These are phyloP conservation scores for Eupithecia subumbrata DNA, from an alignment of 2,888 invertebrate species.

Conservation along the genomic window DNA sequence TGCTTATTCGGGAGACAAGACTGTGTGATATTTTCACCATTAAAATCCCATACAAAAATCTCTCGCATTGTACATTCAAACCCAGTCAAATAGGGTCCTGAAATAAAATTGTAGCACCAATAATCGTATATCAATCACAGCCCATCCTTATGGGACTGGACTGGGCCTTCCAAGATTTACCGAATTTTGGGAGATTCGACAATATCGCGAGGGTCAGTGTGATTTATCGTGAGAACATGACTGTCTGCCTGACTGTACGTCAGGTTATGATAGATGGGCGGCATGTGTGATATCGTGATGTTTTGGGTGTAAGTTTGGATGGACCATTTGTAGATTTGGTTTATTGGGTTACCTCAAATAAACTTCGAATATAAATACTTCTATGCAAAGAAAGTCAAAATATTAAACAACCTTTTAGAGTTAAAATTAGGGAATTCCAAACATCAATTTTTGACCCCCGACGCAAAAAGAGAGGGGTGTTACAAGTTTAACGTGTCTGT, in stretches of 20 bases:
- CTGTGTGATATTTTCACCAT: neutral
- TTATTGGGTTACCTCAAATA: neutral
- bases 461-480: no score
- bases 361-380: neutral
- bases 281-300: constrained; percentile 22
- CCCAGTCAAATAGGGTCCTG: neutral
- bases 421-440: neutral
- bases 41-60: neutral
- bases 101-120: constrained; percentile 17
- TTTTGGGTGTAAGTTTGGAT: neutral
- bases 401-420: neutral
- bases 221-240: constrained; percentile 81
- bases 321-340: neutral
- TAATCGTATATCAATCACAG: constrained; percentile 32
- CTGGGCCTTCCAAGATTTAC: constrained; percentile 27
- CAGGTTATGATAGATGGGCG: constrained; percentile 65
- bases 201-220: constrained; percentile 51
- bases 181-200: constrained; percentile 34
- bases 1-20: neutral
- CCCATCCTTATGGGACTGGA: constrained; percentile 20
- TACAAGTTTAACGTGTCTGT: no score
- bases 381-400: neutral
- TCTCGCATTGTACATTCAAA: neutral
- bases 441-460: no score
- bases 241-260: constrained; percentile 53